Base-by-base conservation (phyloP, 2,113 vertebrate genomes). In the Cynocephalus volans region DNA sequence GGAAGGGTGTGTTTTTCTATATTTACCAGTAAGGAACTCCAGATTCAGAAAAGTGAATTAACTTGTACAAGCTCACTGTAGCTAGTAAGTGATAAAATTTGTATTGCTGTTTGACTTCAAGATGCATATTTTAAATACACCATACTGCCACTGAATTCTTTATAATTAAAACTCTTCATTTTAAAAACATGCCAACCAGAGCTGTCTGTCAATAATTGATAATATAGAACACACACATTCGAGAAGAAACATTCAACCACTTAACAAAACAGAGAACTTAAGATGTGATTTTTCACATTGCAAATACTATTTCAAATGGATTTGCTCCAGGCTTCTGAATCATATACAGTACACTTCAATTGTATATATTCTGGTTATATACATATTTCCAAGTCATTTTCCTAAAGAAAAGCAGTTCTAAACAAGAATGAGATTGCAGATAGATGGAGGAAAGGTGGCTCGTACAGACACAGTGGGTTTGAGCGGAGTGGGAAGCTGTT, bases 151-250 rank as follows among this genome's bases (percentile, higher is more conserved):
- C 21, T 67, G 26, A 92, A 54, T 76, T 96, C 50, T 82, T 65
- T 76, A 54, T 67, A 56, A 75, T 90, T 77, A 70, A 83, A 81
- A 70, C 45, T 73, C 33, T 76, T 89, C 18, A 28, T 65, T 76
- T 97, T 97, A 17, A 69, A 95, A 93, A 83, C 28, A 89, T 90
- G 5, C n/a, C n/a, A 70, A 45, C 48, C 21, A 54, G 75, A 83
- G 41, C 2, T 67, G 33, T 24, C 26, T 90, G 15, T 88, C 64
- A 76, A 17, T 90, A 80, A 90, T 17, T 79, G 36, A 84, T 54
- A 33, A 80, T 26, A 8, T 4, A 1, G 33, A 89, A 50, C 69
- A 73, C 17, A 83, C 24, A 76, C 4, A 45, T 93, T 93, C 88
- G 48, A 72, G 88, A 93, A 84, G 58, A 89, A 95, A 87, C 64